Conservation (phyloP, 2,113 vertebrate genomes). For the Patagioenas fasciata region DNA sequence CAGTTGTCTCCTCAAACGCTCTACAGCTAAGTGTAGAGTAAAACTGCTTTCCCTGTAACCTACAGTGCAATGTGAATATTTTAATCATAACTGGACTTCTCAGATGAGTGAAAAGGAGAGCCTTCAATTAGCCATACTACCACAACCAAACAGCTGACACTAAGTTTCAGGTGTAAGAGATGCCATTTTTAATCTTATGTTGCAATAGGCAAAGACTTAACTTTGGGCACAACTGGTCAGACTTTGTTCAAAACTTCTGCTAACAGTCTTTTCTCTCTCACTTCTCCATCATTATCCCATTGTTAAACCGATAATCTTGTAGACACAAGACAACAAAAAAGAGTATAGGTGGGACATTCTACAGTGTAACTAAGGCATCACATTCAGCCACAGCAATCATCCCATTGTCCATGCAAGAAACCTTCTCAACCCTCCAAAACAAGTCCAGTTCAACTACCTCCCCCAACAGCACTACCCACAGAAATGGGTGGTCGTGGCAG, state of each 20-base stretch:
- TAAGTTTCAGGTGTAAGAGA: not conserved
- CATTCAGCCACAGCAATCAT: not conserved
- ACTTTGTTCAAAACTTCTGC: not conserved
- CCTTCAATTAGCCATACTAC: not conserved
- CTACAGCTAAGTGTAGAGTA: not conserved
- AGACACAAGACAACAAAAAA: not conserved
- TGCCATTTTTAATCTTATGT: rapidly evolving
- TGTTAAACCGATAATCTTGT: not conserved
- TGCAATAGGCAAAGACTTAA: not conserved
- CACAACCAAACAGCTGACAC: not conserved
- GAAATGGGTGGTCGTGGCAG: not conserved
- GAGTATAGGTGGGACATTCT: not conserved
- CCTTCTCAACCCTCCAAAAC: not conserved
- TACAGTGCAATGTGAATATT: not conserved
- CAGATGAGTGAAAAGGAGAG: not conserved
- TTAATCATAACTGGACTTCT: not conserved
- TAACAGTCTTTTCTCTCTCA: not conserved
- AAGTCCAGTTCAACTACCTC: not conserved
- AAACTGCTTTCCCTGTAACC: not conserved
- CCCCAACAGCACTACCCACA: not conserved
- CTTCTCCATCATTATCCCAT: not conserved
- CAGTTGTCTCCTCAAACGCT: not conserved
- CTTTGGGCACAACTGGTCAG: not conserved
- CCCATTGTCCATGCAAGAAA: not conserved
- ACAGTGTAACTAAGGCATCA: not conserved